Evolutionary conservation across 1,140 invertebrate species (phyloP).

Genomic region (Zeugodacus cucurbitae): DNA sequence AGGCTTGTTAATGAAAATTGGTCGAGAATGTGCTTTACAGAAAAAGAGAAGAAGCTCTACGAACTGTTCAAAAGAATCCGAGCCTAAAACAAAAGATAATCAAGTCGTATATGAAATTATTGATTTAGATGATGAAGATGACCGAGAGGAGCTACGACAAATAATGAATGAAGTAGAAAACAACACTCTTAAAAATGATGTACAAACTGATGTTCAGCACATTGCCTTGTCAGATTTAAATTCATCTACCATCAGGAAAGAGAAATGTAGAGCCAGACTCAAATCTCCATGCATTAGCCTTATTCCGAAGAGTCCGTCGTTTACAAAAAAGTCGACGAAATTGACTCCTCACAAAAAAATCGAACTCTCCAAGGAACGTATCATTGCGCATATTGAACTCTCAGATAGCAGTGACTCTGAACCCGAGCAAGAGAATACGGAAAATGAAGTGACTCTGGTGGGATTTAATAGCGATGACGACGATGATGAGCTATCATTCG

Average conservation of each 20-base stretch:
- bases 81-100: not conserved
- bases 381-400: slow-evolving; percentile 58
- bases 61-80: not conserved
- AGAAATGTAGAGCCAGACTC: not conserved
- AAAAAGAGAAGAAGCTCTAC: slow-evolving; percentile 1
- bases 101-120: slow-evolving; percentile 50
- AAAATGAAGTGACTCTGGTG: not conserved
- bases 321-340: not conserved
- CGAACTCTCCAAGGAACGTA: slow-evolving; percentile 43
- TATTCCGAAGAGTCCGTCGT: slow-evolving; percentile 28
- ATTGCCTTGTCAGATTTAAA: not conserved
- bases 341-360: not conserved
- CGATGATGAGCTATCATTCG: slow-evolving; percentile 45
- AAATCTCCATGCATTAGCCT: slow-evolving; percentile 41
- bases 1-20: slow-evolving; percentile 53
- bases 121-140: slow-evolving; percentile 55
- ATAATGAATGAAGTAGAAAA: slow-evolving; percentile 43
- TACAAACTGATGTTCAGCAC: not conserved
- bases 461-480: slow-evolving; percentile 33
- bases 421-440: not conserved
- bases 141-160: slow-evolving; percentile 36
- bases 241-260: not conserved
- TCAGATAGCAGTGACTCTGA: slow-evolving; percentile 55
- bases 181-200: not conserved
- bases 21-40: slow-evolving; percentile 48